Base-by-base conservation (phyloP, 2,888 invertebrate species). In the Ditula angustiorana region DNA sequence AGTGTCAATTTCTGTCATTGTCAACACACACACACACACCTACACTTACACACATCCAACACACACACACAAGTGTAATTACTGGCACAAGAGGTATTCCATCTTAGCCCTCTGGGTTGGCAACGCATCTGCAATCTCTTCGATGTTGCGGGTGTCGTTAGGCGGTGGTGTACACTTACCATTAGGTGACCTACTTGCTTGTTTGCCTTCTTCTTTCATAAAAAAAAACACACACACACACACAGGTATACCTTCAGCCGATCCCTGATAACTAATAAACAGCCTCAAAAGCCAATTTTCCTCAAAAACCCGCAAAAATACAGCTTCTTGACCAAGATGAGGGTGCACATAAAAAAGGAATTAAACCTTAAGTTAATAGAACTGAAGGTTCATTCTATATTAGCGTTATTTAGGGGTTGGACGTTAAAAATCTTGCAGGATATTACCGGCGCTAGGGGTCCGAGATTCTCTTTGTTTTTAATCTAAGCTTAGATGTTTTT, bases 221-320 rank as follows among this genome's bases (percentile, higher is more conserved):
- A n/a, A n/a, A n/a, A n/a, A n/a, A n/a, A n/a, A n/a, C n/a, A n/a
- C n/a, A n/a, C n/a, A n/a, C n/a, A n/a, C n/a, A n/a, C n/a, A 23
- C 5, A 5, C 46, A n/a, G 21, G 3, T 21, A 11, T 23, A 46
- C 46, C 46, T 41, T 10, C 8, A 41, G 2, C 41, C 41, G 41
- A 41, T 23, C 10, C 1, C 46, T 21, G 46, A 46, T 23, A 2
- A 21, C 24, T 47, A 47, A 47, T 47, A 47, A 47, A 47, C 47
- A 47, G 24, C 24, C 23, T 47, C n/a, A 47, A 23, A 33, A 47
- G 47, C 24, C 47, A 47, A 47, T 47, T 47, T 47, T 13, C 47
- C 11, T 47, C 11, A 47, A 47, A 47, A 47, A 26, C 8, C n/a
- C 10, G 13, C 13, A 46, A 46, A 35, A 41, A 41, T 41, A 41